Conservation (phyloP, 2,888 invertebrate genomes). For the Glyphotaelius pellucidus region DNA sequence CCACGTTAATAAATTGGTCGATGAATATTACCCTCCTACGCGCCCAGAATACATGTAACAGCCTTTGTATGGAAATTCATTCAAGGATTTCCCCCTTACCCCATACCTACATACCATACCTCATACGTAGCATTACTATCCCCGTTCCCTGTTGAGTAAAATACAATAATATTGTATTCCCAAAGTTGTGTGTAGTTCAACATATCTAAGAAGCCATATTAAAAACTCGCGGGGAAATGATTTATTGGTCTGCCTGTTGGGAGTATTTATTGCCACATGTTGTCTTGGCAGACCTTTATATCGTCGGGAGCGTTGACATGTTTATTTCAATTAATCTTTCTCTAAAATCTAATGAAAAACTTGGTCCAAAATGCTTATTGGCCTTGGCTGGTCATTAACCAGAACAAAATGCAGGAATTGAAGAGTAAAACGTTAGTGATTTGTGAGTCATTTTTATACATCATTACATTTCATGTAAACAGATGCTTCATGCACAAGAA, state of each 20-base stretch:
- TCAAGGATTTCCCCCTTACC: background rate
- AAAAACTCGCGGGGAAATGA: background rate
- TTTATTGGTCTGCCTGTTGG: background rate
- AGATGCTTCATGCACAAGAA: too few relatives aligned
- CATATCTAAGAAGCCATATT: background rate
- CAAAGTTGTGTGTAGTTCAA: background rate
- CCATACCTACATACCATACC: too few relatives aligned
- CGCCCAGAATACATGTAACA: background rate
- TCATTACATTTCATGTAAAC: background rate
- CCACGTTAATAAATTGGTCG: background rate
- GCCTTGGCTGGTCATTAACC: background rate
- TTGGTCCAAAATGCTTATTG: background rate
- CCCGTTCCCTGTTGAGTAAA: background rate
- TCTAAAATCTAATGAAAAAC: background rate
- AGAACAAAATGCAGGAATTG: background rate
- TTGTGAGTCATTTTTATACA: too few relatives aligned
- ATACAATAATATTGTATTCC: background rate
- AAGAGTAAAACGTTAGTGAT: background rate
- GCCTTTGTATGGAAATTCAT: background rate
- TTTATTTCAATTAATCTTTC: background rate
- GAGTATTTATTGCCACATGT: background rate
- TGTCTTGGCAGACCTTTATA: background rate
- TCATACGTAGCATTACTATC: background rate
- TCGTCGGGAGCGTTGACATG: background rate
- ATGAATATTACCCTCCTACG: background rate